phyloP scores from a whole-genome alignment of 2,113 vertebrate genomes.

The Thermophis baileyi region DNA sequence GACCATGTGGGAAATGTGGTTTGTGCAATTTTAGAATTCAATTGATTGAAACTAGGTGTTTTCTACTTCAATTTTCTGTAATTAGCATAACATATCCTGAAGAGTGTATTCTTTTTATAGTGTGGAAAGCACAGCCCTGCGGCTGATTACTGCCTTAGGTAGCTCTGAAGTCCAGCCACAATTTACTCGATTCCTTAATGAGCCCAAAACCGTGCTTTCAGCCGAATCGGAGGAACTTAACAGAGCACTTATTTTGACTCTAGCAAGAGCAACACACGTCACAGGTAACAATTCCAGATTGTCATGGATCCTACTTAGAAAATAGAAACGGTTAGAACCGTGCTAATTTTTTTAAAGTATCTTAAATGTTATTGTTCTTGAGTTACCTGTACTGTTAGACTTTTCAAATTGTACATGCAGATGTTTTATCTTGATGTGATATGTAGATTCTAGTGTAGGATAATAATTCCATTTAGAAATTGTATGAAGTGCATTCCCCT shows the following conservation, averaged over 20 bases:
- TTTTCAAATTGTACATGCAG: background rate
- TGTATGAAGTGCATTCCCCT: background rate
- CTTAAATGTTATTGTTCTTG: background rate
- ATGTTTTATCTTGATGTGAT: background rate
- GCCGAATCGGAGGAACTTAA: conserved; percentile 97
- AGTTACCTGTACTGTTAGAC: background rate
- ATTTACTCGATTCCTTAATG: conserved; percentile 95
- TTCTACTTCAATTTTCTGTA: background rate
- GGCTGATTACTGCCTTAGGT: conserved; percentile 92
- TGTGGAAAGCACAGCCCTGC: conserved; percentile 93
- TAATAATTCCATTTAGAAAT: background rate
- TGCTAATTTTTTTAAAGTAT: background rate
- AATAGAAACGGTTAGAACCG: background rate
- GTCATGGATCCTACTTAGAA: background rate
- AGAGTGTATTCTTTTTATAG: conserved; percentile 62
- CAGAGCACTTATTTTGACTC: conserved; percentile 91
- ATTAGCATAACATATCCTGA: background rate
- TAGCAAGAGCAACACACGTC: conserved; percentile 94
- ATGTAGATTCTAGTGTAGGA: background rate
- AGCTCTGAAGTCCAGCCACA: conserved; percentile 97
- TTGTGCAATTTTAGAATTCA: background rate
- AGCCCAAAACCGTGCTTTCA: conserved; percentile 94
- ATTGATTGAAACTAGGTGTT: background rate
- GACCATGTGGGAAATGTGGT: background rate
- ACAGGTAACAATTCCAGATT: conserved; percentile 77